phyloP scores from a whole-genome alignment of 2,888 invertebrate species.

The Rapana venosa region DNA sequence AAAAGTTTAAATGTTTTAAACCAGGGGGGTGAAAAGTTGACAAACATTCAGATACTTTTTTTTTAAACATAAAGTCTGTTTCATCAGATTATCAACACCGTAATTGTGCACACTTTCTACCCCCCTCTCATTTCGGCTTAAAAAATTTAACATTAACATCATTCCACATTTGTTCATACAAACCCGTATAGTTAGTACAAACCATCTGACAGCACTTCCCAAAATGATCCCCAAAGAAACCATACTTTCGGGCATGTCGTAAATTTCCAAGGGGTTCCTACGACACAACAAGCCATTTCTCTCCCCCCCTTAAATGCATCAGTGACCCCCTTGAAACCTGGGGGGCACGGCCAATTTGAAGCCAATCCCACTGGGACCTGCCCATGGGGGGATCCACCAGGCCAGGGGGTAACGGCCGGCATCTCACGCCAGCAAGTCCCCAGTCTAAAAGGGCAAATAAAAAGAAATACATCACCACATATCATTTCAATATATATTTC shows the following conservation, averaged over 20 bases:
- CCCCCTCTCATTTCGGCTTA: too few relatives aligned
- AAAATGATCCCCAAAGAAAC: conserved; percentile 96
- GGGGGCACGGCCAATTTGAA: conserved; percentile 94
- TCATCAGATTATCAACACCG: too few relatives aligned
- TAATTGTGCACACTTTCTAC: too few relatives aligned
- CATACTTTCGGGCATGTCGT: conserved; percentile 98
- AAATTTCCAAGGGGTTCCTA: conserved; percentile 96
- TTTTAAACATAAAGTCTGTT: too few relatives aligned
- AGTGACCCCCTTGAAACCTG: conserved; percentile 92
- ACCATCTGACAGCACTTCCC: conserved; percentile 82
- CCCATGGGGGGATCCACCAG: conserved; percentile 95
- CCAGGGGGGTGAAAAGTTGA: too few relatives aligned
- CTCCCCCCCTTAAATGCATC: conserved; percentile 95
- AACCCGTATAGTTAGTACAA: too few relatives aligned
- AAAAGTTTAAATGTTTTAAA: too few relatives aligned
- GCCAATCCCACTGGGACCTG: conserved; percentile 98
- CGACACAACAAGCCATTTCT: conserved; percentile 93
- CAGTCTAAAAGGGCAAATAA: conserved; percentile 78
- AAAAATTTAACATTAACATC: too few relatives aligned
- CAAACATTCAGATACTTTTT: too few relatives aligned
- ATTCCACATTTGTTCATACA: too few relatives aligned
- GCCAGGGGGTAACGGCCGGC: conserved; percentile 98
- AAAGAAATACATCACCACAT: not conserved
- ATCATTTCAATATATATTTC: not conserved
- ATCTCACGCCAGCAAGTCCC: conserved; percentile 99